Base-by-base conservation (phyloP, 2,888 invertebrate species). In the Euspilapteryx auroguttella region DNA sequence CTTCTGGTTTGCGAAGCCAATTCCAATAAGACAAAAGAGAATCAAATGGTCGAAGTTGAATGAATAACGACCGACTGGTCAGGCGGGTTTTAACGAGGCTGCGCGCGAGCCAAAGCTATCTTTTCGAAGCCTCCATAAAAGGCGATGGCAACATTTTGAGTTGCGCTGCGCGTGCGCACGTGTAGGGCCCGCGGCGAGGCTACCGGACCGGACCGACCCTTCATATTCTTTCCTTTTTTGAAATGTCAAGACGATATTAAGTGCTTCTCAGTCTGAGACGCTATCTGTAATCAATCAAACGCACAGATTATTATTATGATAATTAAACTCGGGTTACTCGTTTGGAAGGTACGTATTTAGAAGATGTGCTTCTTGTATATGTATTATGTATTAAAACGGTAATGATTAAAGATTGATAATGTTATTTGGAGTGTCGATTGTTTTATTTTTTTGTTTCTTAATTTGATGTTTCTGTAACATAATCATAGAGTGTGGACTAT, bases 181-280 rank as follows among this genome's bases (percentile, higher is more conserved):
- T 66, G 69, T 55, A 64, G 27, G 37, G 49, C 68, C 49, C 39
- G 47, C 39, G 61, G 63, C 65, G 38, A 34, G 36, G 68, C 68
- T 71, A 69, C 73, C 53, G 68, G 55, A 29, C 33, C 32, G 29
- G 38, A 40, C 40, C 47, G 37, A 39, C 45, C 44, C 49, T 48
- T 28, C 23, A 21, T 17, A 22, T 15, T 10, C 11, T 12, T 21
- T 28, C 13, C n/a, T 10, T 11, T 17, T 15, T 25, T 17, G 5
- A 25, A 25, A 25, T 15, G 25, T 25, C 25, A 25, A 14, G 21
- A 12, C 27, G 22, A 17, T 17, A 17, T 17, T 8, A 17, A 17
- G 17, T 17, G 5, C 5, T 8, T 8, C 8, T 8, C 8, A 8
- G 8, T 6, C 5, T 5, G 8, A 5, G 17, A 17, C 17, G 8